Evolutionary conservation across 2,113 vertebrate species (phyloP).

Genomic region (Hydrolagus affinis): DNA sequence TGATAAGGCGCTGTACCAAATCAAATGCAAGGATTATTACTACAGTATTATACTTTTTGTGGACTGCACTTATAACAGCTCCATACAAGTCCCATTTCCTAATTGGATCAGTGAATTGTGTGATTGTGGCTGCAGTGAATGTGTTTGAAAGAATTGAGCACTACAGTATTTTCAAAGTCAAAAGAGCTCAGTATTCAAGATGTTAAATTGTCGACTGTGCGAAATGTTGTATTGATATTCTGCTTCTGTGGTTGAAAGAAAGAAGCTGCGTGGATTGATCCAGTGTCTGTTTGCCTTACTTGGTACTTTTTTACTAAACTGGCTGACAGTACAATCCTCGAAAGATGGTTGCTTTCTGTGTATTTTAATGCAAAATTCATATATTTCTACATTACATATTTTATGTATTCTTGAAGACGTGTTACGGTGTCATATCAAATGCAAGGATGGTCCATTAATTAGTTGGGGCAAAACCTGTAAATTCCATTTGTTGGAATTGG

Average conservation of each 20-base stretch:
- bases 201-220: too few relatives aligned
- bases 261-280: neutral
- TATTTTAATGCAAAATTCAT: too few relatives aligned
- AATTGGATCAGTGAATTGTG: neutral
- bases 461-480: constrained; percentile 8
- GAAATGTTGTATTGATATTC: neutral
- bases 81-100: neutral
- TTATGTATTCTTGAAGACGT: too few relatives aligned
- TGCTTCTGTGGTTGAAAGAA: neutral
- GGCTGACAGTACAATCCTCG: neutral
- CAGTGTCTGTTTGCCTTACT: neutral
- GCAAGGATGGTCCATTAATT: constrained; percentile 13
- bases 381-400: too few relatives aligned
- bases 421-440: too few relatives aligned
- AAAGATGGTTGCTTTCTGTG: neutral
- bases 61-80: neutral
- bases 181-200: too few relatives aligned
- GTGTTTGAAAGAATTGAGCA: too few relatives aligned
- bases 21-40: too few relatives aligned
- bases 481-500: constrained; percentile 5
- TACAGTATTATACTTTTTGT: neutral
- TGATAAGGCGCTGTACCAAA: too few relatives aligned
- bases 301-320: neutral
- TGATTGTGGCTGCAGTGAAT: neutral
- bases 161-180: too few relatives aligned